Evolutionary conservation across 2,888 invertebrate species (phyloP).

Genomic region (Idaea biselata): DNA sequence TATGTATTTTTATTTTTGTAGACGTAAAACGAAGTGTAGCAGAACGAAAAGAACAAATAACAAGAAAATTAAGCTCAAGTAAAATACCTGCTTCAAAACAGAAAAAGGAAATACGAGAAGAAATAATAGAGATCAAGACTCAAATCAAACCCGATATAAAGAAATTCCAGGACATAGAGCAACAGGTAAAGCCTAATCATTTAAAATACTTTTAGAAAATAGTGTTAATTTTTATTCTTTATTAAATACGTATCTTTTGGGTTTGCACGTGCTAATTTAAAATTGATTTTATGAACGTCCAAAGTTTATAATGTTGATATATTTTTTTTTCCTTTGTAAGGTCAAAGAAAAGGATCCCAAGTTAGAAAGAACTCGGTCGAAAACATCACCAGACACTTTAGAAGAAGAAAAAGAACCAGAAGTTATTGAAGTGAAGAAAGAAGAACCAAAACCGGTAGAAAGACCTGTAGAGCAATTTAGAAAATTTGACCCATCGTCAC

Average conservation of each 20-base stretch:
- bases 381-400: conserved; percentile 62
- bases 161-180: conserved; percentile 76
- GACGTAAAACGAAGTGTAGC: conserved; percentile 85
- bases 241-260: too few relatives aligned
- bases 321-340: conserved; percentile 34
- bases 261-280: too few relatives aligned
- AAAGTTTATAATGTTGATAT: conserved; percentile 3
- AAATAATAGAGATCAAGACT: conserved; percentile 85
- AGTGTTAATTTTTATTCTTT: too few relatives aligned
- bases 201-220: too few relatives aligned
- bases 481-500: conserved; percentile 71
- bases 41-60: conserved; percentile 88
- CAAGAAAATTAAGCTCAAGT: conserved; percentile 85
- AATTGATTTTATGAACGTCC: too few relatives aligned
- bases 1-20: conserved; percentile 27
- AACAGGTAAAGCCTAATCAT: conserved; percentile 53
- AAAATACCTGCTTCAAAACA: conserved; percentile 87
- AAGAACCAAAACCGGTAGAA: conserved; percentile 57
- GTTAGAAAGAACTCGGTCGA: conserved; percentile 62
- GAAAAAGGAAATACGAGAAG: conserved; percentile 86
- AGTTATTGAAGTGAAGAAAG: conserved; percentile 45
- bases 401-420: conserved; percentile 57
- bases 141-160: conserved; percentile 82
- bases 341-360: conserved; percentile 66
- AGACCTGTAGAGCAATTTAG: conserved; percentile 65